Percentiles rank a stretch among this genome's conserved stretches.
phyloP scores from a whole-genome alignment of 2,113 vertebrate species.

The Pachycephala philippinensis region DNA sequence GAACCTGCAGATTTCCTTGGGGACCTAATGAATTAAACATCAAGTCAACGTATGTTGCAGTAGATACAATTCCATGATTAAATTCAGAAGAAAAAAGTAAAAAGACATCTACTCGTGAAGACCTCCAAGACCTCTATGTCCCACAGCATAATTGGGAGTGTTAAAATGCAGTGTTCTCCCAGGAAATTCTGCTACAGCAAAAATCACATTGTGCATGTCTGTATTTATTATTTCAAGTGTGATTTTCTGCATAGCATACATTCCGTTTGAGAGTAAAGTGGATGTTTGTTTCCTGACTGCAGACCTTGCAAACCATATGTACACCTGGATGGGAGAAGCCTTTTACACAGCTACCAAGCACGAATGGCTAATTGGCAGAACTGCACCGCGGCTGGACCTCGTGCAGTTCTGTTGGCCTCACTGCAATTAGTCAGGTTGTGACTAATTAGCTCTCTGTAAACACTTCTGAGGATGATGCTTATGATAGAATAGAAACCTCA shows the following conservation, averaged over 20 bases:
- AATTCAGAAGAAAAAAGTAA: background rate
- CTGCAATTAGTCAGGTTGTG: background rate
- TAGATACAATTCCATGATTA: background rate
- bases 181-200: background rate
- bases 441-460: constrained; percentile 25
- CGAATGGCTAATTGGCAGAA: background rate
- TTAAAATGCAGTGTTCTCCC: background rate
- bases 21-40: constrained; percentile 23
- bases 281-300: background rate
- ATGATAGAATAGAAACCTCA: background rate
- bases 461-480: background rate
- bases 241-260: background rate
- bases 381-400: background rate
- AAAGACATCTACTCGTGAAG: background rate
- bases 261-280: background rate
- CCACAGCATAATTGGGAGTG: background rate
- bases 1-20: constrained; percentile 5
- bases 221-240: background rate
- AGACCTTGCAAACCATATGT: background rate
- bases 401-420: background rate
- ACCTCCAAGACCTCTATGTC: background rate
- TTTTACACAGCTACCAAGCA: background rate
- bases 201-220: background rate
- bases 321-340: fast-evolving
- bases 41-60: background rate